A percentile compares a stretch with the other conserved stretches of the same genome.
Evolutionary conservation across 2,113 vertebrate species (phyloP).

Genomic region (Pimephales promelas): DNA sequence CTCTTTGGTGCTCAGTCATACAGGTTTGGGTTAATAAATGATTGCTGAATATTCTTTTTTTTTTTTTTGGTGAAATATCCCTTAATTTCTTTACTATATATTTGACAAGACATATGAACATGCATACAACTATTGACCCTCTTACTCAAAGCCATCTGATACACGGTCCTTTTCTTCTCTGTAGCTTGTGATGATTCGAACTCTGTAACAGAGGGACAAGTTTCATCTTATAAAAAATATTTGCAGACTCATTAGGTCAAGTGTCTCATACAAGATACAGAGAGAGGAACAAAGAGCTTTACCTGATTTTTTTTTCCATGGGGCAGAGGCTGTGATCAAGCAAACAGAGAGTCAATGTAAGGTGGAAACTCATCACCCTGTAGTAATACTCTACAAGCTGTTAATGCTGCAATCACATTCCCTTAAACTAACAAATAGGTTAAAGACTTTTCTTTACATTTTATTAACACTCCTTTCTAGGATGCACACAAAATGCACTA

Average conservation of each 20-base stretch:
- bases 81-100: not conserved
- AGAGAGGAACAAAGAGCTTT: slow-evolving; percentile 48
- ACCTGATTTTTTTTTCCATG: slow-evolving; percentile 95
- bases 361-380: not conserved
- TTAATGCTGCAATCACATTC: slow-evolving; percentile 11
- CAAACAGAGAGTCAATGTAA: slow-evolving; percentile 63
- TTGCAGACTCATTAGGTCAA: not conserved
- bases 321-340: slow-evolving; percentile 81
- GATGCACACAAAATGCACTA: slow-evolving; percentile 31
- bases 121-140: slow-evolving; percentile 3
- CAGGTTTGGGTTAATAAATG: not conserved
- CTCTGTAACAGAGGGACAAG: slow-evolving; percentile 71
- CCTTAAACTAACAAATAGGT: not conserved
- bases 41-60: not conserved
- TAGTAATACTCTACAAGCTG: not conserved
- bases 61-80: not conserved
- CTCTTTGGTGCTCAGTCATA: not conserved
- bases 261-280: not conserved
- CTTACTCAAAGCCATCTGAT: slow-evolving; percentile 96
- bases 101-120: not conserved
- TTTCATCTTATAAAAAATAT: slow-evolving; percentile 37
- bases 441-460: not conserved
- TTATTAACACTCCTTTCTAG: not conserved
- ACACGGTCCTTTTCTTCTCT: slow-evolving; percentile 93
- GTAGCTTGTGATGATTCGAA: slow-evolving; percentile 86